Evolutionary conservation across 30 jellyfish, hydroid and myxozoan genomes (phyloP).

Genomic region (Rhopilema esculentum): DNA sequence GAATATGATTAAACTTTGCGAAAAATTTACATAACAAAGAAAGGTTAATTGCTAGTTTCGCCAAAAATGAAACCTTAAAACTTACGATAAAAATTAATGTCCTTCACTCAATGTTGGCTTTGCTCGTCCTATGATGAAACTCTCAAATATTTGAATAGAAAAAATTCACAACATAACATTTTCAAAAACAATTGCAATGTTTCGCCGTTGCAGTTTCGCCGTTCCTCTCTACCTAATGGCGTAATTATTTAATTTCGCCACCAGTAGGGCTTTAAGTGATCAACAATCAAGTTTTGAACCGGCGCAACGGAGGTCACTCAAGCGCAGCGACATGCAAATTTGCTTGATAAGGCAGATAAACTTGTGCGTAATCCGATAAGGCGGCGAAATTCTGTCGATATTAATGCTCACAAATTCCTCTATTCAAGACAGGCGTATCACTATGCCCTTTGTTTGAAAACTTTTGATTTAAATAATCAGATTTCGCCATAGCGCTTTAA

Average conservation of each 20-base stretch:
- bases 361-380: not conserved
- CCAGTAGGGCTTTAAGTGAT: constrained; percentile 58
- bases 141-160: not conserved
- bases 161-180: constrained; percentile 8
- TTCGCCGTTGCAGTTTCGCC: constrained; percentile 2
- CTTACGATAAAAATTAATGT: not conserved
- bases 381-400: not conserved
- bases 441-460: not conserved
- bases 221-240: constrained; percentile 53
- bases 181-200: constrained; percentile 1
- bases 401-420: not conserved
- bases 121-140: not conserved
- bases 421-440: not conserved
- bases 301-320: constrained; percentile 63
- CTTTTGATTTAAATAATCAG: not conserved
- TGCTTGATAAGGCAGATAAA: not conserved
- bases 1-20: not conserved
- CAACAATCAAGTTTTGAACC: constrained; percentile 38
- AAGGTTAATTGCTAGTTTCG: not conserved
- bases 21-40: not conserved
- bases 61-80: not conserved
- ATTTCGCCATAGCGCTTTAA: not conserved
- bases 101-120: not conserved
- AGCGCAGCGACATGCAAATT: constrained; percentile 65
- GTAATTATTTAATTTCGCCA: constrained; percentile 51